Evolutionary conservation across 2,888 invertebrate species (phyloP).

Genomic region (Chirona hameri): DNA sequence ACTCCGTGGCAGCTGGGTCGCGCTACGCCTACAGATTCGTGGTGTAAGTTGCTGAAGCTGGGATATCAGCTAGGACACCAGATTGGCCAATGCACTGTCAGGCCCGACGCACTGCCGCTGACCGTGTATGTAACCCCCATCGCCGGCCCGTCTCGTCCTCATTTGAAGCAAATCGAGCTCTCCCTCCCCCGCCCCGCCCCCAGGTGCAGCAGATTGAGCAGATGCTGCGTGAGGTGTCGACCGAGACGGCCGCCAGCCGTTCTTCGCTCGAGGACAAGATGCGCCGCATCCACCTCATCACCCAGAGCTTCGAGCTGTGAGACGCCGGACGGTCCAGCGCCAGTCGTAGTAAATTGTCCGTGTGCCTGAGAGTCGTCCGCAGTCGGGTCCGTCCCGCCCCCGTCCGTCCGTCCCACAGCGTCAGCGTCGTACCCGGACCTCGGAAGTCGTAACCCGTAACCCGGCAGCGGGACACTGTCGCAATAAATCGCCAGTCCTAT

Average conservation of each 20-base stretch:
- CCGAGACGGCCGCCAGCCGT: neutral
- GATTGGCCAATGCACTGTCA: too few relatives aligned
- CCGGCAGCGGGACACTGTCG: too few relatives aligned
- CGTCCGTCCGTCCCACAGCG: neutral
- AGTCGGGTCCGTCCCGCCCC: neutral
- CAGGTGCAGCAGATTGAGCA: conserved; percentile 2
- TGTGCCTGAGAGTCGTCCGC: neutral
- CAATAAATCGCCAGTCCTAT: too few relatives aligned
- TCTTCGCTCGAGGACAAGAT: conserved; percentile 23
- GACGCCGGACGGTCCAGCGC: neutral
- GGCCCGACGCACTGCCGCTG: too few relatives aligned
- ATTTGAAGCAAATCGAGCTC: too few relatives aligned
- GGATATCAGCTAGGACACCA: too few relatives aligned
- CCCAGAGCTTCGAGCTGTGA: neutral
- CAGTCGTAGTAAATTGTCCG: neutral
- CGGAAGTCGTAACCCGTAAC: neutral
- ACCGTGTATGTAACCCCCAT: neutral
- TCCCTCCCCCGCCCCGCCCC: neutral
- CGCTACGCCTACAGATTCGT: too few relatives aligned
- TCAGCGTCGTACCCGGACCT: neutral
- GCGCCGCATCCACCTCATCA: conserved; percentile 22
- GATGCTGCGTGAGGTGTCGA: conserved; percentile 11
- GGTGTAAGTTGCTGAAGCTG: too few relatives aligned
- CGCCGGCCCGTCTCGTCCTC: neutral
- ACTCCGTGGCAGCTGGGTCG: too few relatives aligned